Conservation (phyloP, 2,888 invertebrate species). For the Mythimna vitellina region DNA sequence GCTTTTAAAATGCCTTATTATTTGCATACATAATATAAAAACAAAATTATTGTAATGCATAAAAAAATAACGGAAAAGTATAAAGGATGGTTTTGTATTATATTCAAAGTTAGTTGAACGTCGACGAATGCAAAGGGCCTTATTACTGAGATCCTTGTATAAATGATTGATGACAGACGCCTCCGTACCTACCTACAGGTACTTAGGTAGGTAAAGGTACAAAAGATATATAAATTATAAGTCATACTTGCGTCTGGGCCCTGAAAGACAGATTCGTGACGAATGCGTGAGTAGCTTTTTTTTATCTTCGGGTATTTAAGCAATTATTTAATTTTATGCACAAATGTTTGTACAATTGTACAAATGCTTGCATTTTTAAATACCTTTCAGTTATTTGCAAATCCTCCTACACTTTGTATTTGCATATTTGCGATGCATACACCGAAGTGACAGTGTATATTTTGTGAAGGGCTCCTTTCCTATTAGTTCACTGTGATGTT, state of each 20-base stretch:
- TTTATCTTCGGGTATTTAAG: neutral
- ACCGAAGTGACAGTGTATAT: too few species aligned
- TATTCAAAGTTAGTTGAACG: conserved; percentile 64
- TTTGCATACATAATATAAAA: conserved; percentile 28
- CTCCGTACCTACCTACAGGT: conserved; percentile 29
- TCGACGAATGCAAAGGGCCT: conserved; percentile 74
- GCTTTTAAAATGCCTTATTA: conserved; percentile 34
- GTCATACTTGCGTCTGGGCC: conserved; percentile 39
- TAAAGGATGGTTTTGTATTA: conserved; percentile 53
- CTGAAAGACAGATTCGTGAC: conserved; percentile 64
- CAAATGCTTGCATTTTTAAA: neutral
- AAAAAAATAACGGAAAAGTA: conserved; percentile 19
- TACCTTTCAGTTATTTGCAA: neutral
- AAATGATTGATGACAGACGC: conserved; percentile 73
- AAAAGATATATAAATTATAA: conserved; percentile 43
- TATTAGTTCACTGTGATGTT: neutral
- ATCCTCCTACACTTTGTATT: neutral
- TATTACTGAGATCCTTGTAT: conserved; percentile 72
- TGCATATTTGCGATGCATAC: neutral
- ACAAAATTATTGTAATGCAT: conserved; percentile 6
- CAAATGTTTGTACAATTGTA: neutral
- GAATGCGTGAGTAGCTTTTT: conserved; percentile 53
- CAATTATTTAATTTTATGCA: neutral
- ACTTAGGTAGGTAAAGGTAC: conserved; percentile 28
- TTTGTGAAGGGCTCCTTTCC: neutral